phyloP scores from a whole-genome alignment of 2,113 vertebrate genomes.

The Tricholaema leucomelas region DNA sequence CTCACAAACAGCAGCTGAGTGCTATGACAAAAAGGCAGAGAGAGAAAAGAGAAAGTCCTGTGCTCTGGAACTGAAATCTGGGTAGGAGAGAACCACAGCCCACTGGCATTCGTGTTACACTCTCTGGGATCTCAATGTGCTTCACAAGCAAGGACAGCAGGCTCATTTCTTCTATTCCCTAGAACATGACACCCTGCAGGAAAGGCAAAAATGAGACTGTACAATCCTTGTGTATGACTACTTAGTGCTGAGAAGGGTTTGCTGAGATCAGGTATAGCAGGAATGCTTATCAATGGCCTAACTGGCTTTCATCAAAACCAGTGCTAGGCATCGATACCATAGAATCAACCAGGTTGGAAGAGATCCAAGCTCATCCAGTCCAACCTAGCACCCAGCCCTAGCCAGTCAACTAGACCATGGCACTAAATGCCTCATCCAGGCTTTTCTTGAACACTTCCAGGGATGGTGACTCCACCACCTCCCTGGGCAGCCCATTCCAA shows the following conservation, averaged over 20 bases:
- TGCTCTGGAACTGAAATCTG: background rate
- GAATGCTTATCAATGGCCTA: background rate
- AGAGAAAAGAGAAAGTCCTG: background rate
- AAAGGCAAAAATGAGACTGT: background rate
- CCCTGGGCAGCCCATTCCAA: no score
- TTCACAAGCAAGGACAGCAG: background rate
- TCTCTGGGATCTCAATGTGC: background rate
- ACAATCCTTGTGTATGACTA: background rate
- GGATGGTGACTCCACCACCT: no score
- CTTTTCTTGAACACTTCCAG: no score
- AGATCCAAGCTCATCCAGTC: no score
- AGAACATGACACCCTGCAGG: background rate
- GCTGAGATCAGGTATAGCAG: background rate
- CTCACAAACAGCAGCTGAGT: background rate
- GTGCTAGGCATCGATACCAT: background rate
- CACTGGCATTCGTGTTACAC: fast-evolving
- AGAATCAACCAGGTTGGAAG: no score
- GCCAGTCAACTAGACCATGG: no score
- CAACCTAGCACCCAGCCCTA: no score
- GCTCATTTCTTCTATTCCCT: background rate
- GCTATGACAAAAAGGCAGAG: background rate
- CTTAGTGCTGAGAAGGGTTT: background rate
- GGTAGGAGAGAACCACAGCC: background rate
- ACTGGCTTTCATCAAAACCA: background rate
- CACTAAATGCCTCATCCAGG: no score